These are phyloP conservation scores for Heliopora coerulea DNA, from an alignment of 92 coral and sea anemone species.

Conservation along the genomic window DNA sequence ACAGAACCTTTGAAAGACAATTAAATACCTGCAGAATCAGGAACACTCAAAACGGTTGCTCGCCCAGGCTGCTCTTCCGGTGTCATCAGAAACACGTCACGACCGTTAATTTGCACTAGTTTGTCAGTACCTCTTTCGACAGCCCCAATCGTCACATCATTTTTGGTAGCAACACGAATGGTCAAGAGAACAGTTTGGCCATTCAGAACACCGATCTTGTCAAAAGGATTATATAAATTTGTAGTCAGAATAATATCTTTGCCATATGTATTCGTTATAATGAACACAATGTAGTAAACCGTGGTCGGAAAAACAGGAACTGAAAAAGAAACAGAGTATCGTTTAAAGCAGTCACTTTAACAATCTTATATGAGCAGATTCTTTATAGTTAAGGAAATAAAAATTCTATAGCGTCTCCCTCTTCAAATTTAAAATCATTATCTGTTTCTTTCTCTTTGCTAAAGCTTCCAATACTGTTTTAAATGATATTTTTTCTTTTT, in stretches of 20 bases:
- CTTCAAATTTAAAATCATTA: too few relatives aligned
- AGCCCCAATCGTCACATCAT: conserved; percentile 7
- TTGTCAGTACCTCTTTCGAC: conserved; percentile 1
- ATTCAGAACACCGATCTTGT: conserved; percentile 5
- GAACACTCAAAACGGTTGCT: neutral
- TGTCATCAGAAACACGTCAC: conserved; percentile 4
- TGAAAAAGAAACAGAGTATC: conserved; percentile 1
- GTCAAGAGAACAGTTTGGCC: conserved; percentile 25
- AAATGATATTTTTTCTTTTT: too few relatives aligned
- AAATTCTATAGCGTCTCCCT: too few relatives aligned
- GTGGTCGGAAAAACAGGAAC: conserved; percentile 14
- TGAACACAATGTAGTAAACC: conserved; percentile 27
- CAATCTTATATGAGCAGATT: too few relatives aligned
- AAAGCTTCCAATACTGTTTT: too few relatives aligned
- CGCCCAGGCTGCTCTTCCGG: neutral
- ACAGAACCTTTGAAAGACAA: too few relatives aligned
- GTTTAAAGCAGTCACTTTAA: too few relatives aligned
- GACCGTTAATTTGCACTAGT: conserved; percentile 1
- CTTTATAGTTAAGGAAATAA: too few relatives aligned
- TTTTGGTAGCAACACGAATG: neutral
- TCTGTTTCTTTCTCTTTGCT: too few relatives aligned
- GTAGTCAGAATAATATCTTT: conserved; percentile 9
- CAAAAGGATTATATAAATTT: conserved; percentile 7
- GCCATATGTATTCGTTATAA: conserved; percentile 34
- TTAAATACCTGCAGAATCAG: neutral